These are phyloP conservation scores for Heliconius himera DNA, from an alignment of 1,140 invertebrate species.

Conservation along the genomic window DNA sequence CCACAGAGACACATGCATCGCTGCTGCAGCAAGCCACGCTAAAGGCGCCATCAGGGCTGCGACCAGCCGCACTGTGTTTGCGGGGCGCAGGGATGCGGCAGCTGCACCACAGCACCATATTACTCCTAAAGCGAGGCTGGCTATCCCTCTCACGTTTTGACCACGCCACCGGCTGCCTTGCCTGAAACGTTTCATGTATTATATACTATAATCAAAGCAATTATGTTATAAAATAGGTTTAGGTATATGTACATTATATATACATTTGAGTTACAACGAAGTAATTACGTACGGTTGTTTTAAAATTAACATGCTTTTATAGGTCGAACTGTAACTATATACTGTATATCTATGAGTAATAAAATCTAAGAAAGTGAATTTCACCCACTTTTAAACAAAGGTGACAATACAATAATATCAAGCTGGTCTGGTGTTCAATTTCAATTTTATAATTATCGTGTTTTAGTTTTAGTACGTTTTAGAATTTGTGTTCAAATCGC, in stretches of 20 bases:
- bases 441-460: no score
- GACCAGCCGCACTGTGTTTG: constrained; percentile 55
- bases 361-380: no score
- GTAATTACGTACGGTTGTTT: no score
- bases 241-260: no score
- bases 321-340: no score
- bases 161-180: constrained; percentile 52
- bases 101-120: constrained; percentile 63
- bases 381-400: no score
- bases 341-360: no score
- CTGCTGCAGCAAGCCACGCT: constrained; percentile 65
- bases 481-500: background rate
- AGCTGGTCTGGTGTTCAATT: no score
- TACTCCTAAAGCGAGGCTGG: constrained; percentile 55
- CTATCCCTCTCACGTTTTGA: constrained; percentile 63
- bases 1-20: constrained; percentile 67
- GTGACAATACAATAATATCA: no score
- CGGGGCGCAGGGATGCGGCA: constrained; percentile 51
- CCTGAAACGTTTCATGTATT: constrained; percentile 16
- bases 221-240: background rate
- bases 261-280: no score
- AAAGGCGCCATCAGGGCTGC: constrained; percentile 57
- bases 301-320: no score
- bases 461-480: background rate
- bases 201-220: background rate